Evolutionary conservation across 1,140 invertebrate species (phyloP).

Genomic region (Ostrea denselamellosa): DNA sequence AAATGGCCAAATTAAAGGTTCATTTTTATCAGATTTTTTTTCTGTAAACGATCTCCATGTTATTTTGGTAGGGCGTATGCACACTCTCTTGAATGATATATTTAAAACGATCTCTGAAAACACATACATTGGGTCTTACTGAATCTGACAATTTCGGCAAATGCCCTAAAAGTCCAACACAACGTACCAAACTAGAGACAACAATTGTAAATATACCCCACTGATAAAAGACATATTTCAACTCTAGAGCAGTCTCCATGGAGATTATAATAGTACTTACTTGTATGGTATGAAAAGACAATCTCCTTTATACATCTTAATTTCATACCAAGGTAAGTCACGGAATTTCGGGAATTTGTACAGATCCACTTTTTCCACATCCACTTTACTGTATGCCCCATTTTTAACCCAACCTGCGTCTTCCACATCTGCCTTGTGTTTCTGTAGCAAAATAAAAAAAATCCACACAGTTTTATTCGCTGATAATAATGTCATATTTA

Average conservation of each 20-base stretch:
- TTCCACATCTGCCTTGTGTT: constrained; percentile 65
- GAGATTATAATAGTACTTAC: constrained; percentile 54
- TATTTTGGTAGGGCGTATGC: too few species aligned
- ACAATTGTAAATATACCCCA: too few species aligned
- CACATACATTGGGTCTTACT: too few species aligned
- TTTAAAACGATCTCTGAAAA: too few species aligned
- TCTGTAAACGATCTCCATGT: too few species aligned
- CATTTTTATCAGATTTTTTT: too few species aligned
- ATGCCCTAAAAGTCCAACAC: too few species aligned
- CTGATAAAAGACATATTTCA: not conserved
- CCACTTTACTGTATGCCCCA: constrained; percentile 72
- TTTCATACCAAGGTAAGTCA: constrained; percentile 70
- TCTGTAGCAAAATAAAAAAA: constrained; percentile 57
- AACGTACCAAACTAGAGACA: too few species aligned
- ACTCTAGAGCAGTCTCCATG: not conserved
- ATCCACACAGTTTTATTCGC: constrained; percentile 9
- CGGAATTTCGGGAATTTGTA: constrained; percentile 69
- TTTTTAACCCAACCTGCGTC: constrained; percentile 65
- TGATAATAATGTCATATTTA: too few species aligned
- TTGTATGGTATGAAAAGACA: constrained; percentile 77
- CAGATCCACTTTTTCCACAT: constrained; percentile 75
- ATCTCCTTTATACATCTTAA: constrained; percentile 74
- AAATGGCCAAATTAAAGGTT: too few species aligned
- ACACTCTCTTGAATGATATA: too few species aligned
- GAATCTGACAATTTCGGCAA: too few species aligned